A percentile compares a stretch with the other conserved stretches of the same genome.
These are phyloP conservation scores for Protobothrops mucrosquamatus DNA, from an alignment of 2,113 vertebrate genomes.

Conservation along the genomic window DNA sequence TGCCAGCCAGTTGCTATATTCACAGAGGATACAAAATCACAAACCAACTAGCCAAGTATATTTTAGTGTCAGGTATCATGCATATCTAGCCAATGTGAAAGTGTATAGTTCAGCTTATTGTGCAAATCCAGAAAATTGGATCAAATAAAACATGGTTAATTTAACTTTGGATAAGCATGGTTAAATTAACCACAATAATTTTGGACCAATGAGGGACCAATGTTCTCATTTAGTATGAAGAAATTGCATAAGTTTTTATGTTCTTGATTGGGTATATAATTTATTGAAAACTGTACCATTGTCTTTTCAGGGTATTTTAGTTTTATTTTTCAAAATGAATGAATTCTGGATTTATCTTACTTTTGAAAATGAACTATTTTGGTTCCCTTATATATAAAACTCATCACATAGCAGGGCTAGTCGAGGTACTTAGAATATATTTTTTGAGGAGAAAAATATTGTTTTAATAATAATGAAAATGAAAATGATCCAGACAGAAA, in stretches of 20 bases:
- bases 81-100: neutral
- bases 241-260: neutral
- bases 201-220: neutral
- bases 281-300: neutral
- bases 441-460: neutral
- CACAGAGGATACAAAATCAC: neutral
- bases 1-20: neutral
- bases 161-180: neutral
- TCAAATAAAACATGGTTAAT: neutral
- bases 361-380: neutral
- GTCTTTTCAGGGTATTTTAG: neutral
- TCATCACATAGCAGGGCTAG: neutral
- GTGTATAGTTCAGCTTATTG: neutral
- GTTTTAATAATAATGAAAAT: neutral
- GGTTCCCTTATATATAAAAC: neutral
- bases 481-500: neutral
- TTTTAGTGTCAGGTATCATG: neutral
- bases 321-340: neutral
- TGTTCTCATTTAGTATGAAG: neutral
- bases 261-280: neutral
- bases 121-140: neutral
- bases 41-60: neutral
- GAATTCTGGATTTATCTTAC: neutral
- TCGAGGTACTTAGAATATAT: neutral
- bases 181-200: neutral